Evolutionary conservation across 1,140 invertebrate genomes (phyloP).

Genomic region (Teleogryllus occipitalis): DNA sequence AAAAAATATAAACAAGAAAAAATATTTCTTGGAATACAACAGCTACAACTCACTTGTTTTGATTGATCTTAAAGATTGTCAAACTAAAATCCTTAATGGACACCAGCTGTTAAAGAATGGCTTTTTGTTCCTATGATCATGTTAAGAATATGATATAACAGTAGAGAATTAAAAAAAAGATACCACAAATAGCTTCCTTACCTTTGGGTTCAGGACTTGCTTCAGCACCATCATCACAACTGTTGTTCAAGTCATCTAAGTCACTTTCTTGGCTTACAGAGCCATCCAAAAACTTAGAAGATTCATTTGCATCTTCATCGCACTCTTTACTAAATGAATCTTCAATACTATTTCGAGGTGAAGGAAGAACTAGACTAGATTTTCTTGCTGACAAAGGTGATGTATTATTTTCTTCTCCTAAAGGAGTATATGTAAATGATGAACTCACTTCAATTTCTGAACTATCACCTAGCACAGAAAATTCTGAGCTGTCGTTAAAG

Average conservation of each 20-base stretch:
- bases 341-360: background rate
- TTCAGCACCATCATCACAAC: background rate
- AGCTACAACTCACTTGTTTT: too few species aligned
- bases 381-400: background rate
- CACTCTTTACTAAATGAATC: background rate
- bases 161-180: too few species aligned
- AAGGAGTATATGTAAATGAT: background rate
- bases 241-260: background rate
- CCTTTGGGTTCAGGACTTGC: background rate
- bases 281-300: too few species aligned
- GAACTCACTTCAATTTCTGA: background rate
- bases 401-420: background rate
- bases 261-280: background rate
- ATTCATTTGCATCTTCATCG: background rate
- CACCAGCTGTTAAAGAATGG: too few species aligned
- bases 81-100: too few species aligned
- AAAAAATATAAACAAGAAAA: too few species aligned
- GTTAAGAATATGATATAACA: too few species aligned
- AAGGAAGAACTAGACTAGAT: background rate
- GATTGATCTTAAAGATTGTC: too few species aligned
- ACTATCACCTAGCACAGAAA: constrained; percentile 9
- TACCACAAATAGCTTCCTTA: background rate
- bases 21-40: too few species aligned
- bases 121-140: too few species aligned
- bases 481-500: constrained; percentile 9